Evolutionary conservation across 1,140 invertebrate species (phyloP).

Genomic region (Lasioglossum baleicum): DNA sequence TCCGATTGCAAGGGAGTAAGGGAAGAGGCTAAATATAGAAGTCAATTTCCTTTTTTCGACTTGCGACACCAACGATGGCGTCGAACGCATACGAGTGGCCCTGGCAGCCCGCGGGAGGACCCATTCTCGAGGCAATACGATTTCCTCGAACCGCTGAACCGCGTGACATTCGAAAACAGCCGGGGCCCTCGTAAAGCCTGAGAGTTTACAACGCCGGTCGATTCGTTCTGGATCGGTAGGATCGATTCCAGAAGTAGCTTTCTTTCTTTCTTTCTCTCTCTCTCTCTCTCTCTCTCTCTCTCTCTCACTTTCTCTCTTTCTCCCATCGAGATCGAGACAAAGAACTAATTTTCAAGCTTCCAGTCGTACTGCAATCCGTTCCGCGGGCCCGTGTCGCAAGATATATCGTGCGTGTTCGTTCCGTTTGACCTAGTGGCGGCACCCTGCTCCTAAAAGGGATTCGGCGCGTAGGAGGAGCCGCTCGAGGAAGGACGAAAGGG

Average conservation of each 20-base stretch:
- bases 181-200: neutral
- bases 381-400: neutral
- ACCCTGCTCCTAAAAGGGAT: constrained; percentile 34
- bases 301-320: too few species aligned
- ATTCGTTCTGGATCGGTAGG: constrained; percentile 15
- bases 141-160: constrained; percentile 1
- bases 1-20: neutral
- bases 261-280: too few species aligned
- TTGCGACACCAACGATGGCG: neutral
- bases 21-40: neutral
- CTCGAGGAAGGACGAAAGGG: constrained; percentile 38
- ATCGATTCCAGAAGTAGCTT: neutral
- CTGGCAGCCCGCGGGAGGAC: neutral
- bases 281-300: too few species aligned
- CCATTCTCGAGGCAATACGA: neutral
- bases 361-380: neutral
- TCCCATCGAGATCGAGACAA: neutral
- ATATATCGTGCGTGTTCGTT: constrained; percentile 57
- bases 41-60: constrained; percentile 1
- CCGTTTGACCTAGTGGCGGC: constrained; percentile 59
- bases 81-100: neutral
- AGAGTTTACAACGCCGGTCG: constrained; percentile 25
- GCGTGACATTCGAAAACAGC: neutral
- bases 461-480: constrained; percentile 25
- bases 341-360: constrained; percentile 28